Evolutionary conservation across 2,113 vertebrate genomes (phyloP).

Genomic region (Myotis yumanensis): DNA sequence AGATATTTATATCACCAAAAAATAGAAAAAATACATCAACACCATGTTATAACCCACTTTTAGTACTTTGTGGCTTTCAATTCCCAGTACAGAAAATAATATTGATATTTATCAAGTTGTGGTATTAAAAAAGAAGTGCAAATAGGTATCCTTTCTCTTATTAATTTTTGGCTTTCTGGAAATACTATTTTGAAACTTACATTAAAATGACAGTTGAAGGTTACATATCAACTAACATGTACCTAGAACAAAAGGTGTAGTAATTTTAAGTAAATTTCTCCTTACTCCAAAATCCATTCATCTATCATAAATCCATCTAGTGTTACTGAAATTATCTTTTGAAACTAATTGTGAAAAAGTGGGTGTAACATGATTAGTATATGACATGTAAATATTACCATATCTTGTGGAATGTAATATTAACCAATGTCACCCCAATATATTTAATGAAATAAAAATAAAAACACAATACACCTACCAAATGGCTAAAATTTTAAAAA

Average conservation of each 20-base stretch:
- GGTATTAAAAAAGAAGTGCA: background rate
- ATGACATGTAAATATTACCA: background rate
- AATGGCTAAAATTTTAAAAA: background rate
- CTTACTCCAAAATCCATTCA: constrained; percentile 10
- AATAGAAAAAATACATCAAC: background rate
- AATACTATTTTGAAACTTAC: background rate
- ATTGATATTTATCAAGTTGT: background rate
- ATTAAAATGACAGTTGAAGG: background rate
- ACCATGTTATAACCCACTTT: background rate
- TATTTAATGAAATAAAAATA: background rate
- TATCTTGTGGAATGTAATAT: background rate
- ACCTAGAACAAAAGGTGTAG: background rate
- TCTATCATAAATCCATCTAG: background rate
- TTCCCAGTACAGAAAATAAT: background rate
- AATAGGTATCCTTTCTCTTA: background rate
- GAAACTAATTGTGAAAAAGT: background rate
- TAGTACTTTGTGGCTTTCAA: background rate
- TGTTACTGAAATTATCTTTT: background rate
- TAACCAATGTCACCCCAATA: background rate
- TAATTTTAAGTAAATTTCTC: background rate
- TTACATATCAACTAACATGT: background rate
- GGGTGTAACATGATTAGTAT: background rate
- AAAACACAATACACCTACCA: background rate
- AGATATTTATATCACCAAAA: background rate
- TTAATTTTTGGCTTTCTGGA: background rate